A percentile compares a stretch with the other conserved stretches of the same genome.
Evolutionary conservation across 2,888 invertebrate species (phyloP).

Genomic region (Suillia variegata): DNA sequence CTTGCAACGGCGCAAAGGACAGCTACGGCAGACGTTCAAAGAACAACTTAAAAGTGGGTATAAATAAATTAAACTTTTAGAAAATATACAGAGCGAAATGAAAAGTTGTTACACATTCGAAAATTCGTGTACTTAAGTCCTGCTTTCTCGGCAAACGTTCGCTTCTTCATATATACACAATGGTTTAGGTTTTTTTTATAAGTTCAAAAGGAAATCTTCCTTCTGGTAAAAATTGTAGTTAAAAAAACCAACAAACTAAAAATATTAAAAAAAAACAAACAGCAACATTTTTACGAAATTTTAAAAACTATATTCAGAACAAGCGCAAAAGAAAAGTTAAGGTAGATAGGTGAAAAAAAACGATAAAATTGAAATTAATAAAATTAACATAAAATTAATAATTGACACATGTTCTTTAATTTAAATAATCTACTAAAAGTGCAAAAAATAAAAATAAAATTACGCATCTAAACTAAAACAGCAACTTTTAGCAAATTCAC

Average conservation of each 20-base stretch:
- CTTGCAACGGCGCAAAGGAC: background rate
- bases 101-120: constrained; percentile 31
- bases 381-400: too few species aligned
- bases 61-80: constrained; percentile 9
- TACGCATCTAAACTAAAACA: too few species aligned
- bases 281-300: background rate
- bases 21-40: background rate
- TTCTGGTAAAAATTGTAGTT: background rate
- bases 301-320: too few species aligned
- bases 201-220: background rate
- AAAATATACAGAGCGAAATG: constrained; percentile 29
- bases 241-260: too few species aligned
- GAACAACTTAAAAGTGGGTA: constrained; percentile 19
- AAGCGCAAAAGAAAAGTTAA: background rate
- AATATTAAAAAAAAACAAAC: background rate
- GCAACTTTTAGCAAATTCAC: too few species aligned
- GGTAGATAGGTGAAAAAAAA: background rate
- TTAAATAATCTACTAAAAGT: too few species aligned
- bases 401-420: too few species aligned
- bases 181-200: background rate
- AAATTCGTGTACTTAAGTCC: constrained; percentile 43
- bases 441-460: too few species aligned
- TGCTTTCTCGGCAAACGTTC: constrained; percentile 61
- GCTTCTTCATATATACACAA: constrained; percentile 18
- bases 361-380: too few species aligned